Conservation (phyloP, 2,797 vertebrate genomes). For the Champsocephalus esox region DNA sequence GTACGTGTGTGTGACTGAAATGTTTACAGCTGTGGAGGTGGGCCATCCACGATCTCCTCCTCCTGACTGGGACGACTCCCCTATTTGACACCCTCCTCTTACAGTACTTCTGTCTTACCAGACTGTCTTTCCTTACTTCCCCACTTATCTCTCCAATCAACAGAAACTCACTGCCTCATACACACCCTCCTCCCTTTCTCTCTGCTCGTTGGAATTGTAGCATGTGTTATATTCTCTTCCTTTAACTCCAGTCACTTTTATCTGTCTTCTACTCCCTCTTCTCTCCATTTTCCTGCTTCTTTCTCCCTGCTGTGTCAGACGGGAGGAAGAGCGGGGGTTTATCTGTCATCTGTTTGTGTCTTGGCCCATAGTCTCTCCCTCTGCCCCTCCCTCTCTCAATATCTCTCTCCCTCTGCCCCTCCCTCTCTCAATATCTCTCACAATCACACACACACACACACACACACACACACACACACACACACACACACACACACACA, state of each 20-base stretch:
- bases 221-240: background rate
- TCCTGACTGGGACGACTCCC: slow-evolving; percentile 66
- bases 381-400: background rate
- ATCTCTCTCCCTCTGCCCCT: background rate
- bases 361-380: slow-evolving; percentile 14
- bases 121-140: slow-evolving; percentile 7
- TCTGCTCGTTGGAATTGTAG: slow-evolving; percentile 1
- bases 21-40: slow-evolving; percentile 68
- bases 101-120: slow-evolving; percentile 26
- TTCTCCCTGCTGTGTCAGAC: slow-evolving; percentile 55
- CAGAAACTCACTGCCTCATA: background rate
- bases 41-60: slow-evolving; percentile 56
- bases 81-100: slow-evolving; percentile 21
- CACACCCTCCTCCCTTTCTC: background rate
- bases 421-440: background rate
- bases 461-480: too few relatives aligned
- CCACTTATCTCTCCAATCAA: slow-evolving; percentile 23
- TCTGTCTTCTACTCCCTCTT: background rate
- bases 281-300: slow-evolving; percentile 18
- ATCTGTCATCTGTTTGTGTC: slow-evolving; percentile 62
- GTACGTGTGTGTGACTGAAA: slow-evolving; percentile 48
- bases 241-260: background rate
- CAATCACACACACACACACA: background rate
- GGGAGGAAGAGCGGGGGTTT: slow-evolving; percentile 48
- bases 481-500: too few relatives aligned